Conservation (phyloP, 2,113 vertebrate species). For the Benitochromis conjunctus region DNA sequence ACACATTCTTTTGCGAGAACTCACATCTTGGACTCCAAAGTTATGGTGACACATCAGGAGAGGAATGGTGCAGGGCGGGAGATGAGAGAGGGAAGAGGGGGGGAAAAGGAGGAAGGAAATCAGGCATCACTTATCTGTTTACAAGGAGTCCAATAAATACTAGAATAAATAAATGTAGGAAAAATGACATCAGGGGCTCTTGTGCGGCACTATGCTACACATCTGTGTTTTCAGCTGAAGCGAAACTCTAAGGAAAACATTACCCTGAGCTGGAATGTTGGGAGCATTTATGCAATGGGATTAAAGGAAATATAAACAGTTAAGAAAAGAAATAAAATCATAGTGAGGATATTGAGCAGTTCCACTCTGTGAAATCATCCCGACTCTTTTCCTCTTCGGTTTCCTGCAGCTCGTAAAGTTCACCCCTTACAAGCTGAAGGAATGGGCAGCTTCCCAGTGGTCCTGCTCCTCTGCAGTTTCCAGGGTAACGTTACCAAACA, state of each 20-base stretch:
- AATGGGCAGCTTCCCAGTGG: constrained; percentile 72
- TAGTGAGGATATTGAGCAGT: constrained; percentile 63
- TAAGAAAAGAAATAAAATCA: not conserved
- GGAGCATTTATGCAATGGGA: constrained; percentile 25
- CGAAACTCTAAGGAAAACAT: constrained; percentile 39
- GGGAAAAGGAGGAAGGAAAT: not conserved
- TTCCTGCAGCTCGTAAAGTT: constrained; percentile 65
- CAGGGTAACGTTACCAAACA: constrained; percentile 74
- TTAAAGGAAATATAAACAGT: constrained; percentile 60
- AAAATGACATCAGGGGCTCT: constrained; percentile 38
- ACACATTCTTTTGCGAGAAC: constrained; percentile 76
- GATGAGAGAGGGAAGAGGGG: constrained; percentile 9
- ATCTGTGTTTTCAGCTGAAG: constrained; percentile 35
- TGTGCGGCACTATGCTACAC: not conserved
- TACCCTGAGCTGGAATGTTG: constrained; percentile 12
- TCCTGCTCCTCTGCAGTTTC: constrained; percentile 77
- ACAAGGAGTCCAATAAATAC: constrained; percentile 5
- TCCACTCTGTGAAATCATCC: constrained; percentile 62
- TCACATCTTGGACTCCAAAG: constrained; percentile 75
- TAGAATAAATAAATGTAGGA: constrained; percentile 12
- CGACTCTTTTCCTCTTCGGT: constrained; percentile 45
- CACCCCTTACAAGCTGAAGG: constrained; percentile 53
- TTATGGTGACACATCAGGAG: constrained; percentile 65
- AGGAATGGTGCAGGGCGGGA: constrained; percentile 64
- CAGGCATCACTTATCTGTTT: constrained; percentile 5